Percentiles rank a stretch among this genome's conserved stretches.
These are phyloP conservation scores for Tiliacea citrago DNA, from an alignment of 2,888 invertebrate species.

Conservation along the genomic window DNA sequence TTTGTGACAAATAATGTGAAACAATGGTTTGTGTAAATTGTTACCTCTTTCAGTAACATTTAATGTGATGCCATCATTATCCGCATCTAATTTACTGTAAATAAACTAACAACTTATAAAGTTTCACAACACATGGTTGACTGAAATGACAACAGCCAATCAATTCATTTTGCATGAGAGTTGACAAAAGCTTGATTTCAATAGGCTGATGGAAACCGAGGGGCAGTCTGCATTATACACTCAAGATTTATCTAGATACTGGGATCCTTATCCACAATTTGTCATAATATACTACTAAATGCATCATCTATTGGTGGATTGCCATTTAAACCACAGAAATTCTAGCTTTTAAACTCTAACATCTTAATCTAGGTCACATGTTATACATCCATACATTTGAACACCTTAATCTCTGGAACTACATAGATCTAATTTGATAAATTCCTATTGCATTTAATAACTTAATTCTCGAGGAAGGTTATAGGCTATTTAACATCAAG, in stretches of 20 bases:
- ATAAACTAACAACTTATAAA: neutral
- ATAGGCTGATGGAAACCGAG: neutral
- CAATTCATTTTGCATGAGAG: neutral
- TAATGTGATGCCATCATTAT: too few relatives aligned
- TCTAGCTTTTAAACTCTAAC: neutral
- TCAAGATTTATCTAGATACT: neutral
- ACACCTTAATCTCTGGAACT: neutral
- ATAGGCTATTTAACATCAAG: neutral
- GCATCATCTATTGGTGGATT: neutral
- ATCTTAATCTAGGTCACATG: constrained; percentile 3
- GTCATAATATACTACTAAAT: too few relatives aligned
- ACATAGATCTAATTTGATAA: neutral
- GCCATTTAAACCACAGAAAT: neutral
- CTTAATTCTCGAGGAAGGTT: neutral
- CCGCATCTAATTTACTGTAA: neutral
- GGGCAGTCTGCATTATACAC: too few relatives aligned
- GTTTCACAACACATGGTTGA: neutral
- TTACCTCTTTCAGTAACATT: too few relatives aligned
- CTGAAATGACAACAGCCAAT: neutral
- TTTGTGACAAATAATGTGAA: too few relatives aligned
- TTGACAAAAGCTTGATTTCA: neutral
- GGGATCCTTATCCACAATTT: neutral
- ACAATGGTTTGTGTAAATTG: too few relatives aligned
- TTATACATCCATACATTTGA: neutral
- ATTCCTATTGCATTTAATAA: neutral